Evolutionary conservation across 2,113 vertebrate species (phyloP).

Genomic region (Cryptoleucopteryx plumbea): DNA sequence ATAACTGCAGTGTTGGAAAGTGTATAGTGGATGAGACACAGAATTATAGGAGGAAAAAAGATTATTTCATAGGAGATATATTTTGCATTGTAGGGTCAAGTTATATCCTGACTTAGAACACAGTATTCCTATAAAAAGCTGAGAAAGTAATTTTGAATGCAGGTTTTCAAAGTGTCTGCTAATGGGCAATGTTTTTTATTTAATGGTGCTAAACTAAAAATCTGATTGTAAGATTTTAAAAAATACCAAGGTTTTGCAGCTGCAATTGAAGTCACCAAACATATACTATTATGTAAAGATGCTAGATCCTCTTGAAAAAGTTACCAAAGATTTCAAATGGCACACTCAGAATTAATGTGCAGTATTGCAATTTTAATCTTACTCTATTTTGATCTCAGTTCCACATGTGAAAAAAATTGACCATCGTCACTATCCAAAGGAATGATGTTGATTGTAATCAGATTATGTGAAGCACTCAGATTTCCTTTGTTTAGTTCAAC

Average conservation of each 20-base stretch:
- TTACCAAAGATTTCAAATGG: background rate
- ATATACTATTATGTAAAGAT: background rate
- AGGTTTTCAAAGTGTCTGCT: background rate
- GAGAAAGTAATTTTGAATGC: background rate
- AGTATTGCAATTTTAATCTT: background rate
- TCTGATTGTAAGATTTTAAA: background rate
- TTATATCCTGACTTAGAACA: background rate
- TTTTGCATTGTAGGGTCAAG: background rate
- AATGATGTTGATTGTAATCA: background rate
- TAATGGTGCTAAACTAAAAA: background rate
- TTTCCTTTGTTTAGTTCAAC: background rate
- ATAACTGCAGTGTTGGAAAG: background rate
- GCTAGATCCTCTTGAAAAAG: background rate
- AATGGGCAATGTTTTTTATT: background rate
- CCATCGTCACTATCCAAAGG: background rate
- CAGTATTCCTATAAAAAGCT: background rate
- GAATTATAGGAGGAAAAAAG: background rate
- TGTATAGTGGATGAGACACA: background rate
- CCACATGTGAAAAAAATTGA: background rate
- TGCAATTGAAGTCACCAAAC: background rate
- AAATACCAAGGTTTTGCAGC: background rate
- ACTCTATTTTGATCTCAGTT: background rate
- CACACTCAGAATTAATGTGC: background rate
- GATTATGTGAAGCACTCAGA: background rate
- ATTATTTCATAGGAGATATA: background rate